Evolutionary conservation across 2,888 invertebrate species (phyloP), one percentile per base, ranked within the genome.

Genomic region (Fragum fragum): DNA sequence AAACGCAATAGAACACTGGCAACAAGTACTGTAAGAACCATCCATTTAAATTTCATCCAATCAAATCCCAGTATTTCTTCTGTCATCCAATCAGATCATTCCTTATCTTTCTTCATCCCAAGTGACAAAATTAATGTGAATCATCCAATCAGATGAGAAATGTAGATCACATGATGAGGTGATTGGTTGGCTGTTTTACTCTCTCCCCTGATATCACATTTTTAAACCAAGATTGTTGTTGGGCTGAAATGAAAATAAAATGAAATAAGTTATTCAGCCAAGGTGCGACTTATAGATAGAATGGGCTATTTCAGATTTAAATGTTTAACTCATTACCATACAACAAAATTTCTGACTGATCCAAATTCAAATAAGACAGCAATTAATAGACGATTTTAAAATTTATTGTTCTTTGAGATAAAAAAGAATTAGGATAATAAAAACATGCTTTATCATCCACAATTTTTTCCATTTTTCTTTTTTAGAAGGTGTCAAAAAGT

Each of bases 221-320:
- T 86, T 83, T 86, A 86, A 81, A 86, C 86, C 79, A 86, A 83
- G 69, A 86, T 86, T 79, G 86, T 86, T 83, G 86, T 73, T 81
- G 79, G 81, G 73, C 85, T 85, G 85, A 59, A 85, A 85, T 53
- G 32, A 36, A 6, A 36, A 36, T 3, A 16, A 71, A 53, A 72
- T 1, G 32, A 32, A 61, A 29, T 9, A 61, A 32, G 28, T 32
- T 3, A 61, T 61, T 18, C 18, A 32, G 7, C 1, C n/a, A 29
- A 18, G 9, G n/a, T n/a, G n/a, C n/a, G n/a, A n/a, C n/a, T n/a
- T n/a, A n/a, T n/a, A n/a, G n/a, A n/a, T n/a, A n/a, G n/a, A n/a
- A n/a, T n/a, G n/a, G n/a, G n/a, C n/a, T n/a, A n/a, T n/a, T n/a
- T n/a, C n/a, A n/a, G n/a, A n/a, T n/a, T n/a, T n/a, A n/a, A n/a